Conservation (phyloP, 2,797 vertebrate species). For the Psittacula echo region DNA sequence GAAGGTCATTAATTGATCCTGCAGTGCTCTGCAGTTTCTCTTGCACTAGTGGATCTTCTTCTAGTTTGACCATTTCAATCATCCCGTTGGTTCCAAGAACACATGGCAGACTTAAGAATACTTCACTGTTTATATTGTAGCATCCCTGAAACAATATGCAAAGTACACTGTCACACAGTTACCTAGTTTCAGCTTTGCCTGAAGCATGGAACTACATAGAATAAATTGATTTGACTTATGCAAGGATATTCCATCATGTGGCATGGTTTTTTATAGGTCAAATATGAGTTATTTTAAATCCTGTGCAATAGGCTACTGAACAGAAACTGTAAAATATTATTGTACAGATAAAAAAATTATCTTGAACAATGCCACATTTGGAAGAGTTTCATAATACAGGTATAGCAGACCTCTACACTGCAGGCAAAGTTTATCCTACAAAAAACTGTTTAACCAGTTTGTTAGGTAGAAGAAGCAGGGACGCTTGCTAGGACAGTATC, state of each 20-base stretch:
- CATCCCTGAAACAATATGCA: slow-evolving; percentile 68
- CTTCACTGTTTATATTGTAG: slow-evolving; percentile 81
- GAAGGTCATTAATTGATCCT: slow-evolving; percentile 82
- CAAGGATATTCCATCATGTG: background rate
- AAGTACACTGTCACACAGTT: background rate
- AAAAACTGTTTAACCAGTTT: background rate
- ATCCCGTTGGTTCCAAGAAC: slow-evolving; percentile 86
- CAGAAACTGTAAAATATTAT: background rate
- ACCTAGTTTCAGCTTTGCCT: background rate
- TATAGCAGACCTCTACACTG: background rate
- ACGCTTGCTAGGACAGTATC: background rate
- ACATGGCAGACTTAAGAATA: slow-evolving; percentile 95
- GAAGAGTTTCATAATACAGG: background rate
- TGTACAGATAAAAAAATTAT: background rate
- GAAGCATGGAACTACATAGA: background rate
- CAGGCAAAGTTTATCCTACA: background rate
- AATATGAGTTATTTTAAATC: background rate
- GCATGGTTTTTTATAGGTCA: background rate
- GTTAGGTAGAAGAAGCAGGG: background rate
- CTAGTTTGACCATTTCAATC: slow-evolving; percentile 79
- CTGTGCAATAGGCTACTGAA: background rate
- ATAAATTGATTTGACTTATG: background rate
- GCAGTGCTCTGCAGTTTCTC: slow-evolving; percentile 85
- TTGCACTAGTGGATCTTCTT: slow-evolving; percentile 78
- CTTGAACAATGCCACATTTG: background rate